Evolutionary conservation across 2,113 vertebrate species (phyloP).

Genomic region (Calypte anna): DNA sequence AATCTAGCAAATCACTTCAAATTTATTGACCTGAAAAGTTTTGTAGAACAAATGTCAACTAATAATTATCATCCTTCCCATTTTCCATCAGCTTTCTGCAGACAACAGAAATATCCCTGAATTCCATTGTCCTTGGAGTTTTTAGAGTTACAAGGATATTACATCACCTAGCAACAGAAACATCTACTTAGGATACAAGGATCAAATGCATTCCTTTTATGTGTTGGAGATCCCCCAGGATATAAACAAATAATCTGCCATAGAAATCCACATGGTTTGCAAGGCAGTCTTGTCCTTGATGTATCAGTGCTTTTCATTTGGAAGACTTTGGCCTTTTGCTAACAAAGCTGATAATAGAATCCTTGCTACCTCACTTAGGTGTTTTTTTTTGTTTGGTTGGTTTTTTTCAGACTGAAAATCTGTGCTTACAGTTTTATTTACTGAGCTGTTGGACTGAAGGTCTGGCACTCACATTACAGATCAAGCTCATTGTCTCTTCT

Average conservation of each 20-base stretch:
- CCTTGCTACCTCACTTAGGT: neutral
- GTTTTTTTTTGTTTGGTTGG: neutral
- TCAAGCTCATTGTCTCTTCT: neutral
- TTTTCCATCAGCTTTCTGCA: neutral
- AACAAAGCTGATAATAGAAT: neutral
- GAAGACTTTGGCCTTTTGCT: constrained; percentile 33
- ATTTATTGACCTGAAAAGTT: neutral
- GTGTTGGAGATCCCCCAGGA: constrained; percentile 17
- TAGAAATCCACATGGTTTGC: neutral
- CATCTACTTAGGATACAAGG: constrained; percentile 24
- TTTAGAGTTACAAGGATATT: constrained; percentile 15
- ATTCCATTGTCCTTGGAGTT: constrained; percentile 21
- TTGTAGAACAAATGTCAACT: neutral
- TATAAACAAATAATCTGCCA: constrained; percentile 16
- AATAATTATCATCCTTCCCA: neutral
- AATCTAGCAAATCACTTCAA: neutral
- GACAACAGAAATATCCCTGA: constrained; percentile 10
- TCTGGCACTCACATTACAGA: neutral
- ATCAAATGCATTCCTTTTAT: constrained; percentile 43
- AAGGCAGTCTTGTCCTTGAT: constrained; percentile 27
- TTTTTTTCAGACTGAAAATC: neutral
- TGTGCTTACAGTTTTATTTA: neutral
- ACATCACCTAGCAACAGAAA: constrained; percentile 56
- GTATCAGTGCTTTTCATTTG: constrained; percentile 35
- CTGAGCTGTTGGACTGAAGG: neutral